Evolutionary conservation across 2,888 invertebrate species (phyloP).

Genomic region (Apodemia mormo): DNA sequence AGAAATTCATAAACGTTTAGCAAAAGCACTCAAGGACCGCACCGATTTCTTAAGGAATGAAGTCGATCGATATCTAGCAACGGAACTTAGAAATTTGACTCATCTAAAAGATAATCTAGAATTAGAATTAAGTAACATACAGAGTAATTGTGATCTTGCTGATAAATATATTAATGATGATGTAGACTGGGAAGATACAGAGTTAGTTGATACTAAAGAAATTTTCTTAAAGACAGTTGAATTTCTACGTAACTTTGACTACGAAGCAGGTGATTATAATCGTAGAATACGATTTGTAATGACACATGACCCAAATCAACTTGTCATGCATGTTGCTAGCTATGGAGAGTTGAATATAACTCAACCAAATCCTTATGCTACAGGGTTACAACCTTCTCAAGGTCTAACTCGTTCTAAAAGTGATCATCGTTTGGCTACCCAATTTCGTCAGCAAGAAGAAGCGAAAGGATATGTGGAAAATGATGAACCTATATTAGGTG

Average conservation of each 20-base stretch:
- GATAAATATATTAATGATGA: conserved; percentile 96
- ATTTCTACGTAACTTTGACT: conserved; percentile 96
- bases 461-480: conserved; percentile 83
- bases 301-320: conserved; percentile 95
- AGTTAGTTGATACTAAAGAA: conserved; percentile 96
- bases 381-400: conserved; percentile 83
- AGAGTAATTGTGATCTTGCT: conserved; percentile 97
- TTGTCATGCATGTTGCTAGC: conserved; percentile 92
- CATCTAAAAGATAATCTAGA: conserved; percentile 96
- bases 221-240: conserved; percentile 97
- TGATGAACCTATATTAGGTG: conserved; percentile 87
- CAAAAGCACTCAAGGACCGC: conserved; percentile 94
- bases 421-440: conserved; percentile 93
- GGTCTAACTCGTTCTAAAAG: conserved; percentile 96
- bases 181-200: conserved; percentile 95
- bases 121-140: conserved; percentile 96
- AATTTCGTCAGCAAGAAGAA: conserved; percentile 93
- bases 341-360: conserved; percentile 95
- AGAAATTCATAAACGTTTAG: conserved; percentile 92
- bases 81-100: conserved; percentile 92
- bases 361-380: conserved; percentile 82
- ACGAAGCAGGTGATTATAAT: conserved; percentile 94
- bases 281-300: conserved; percentile 92
- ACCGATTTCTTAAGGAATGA: conserved; percentile 93
- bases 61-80: conserved; percentile 94